Conservation (phyloP, 2,888 invertebrate genomes). For the Mesorhabditis spiculigera region DNA sequence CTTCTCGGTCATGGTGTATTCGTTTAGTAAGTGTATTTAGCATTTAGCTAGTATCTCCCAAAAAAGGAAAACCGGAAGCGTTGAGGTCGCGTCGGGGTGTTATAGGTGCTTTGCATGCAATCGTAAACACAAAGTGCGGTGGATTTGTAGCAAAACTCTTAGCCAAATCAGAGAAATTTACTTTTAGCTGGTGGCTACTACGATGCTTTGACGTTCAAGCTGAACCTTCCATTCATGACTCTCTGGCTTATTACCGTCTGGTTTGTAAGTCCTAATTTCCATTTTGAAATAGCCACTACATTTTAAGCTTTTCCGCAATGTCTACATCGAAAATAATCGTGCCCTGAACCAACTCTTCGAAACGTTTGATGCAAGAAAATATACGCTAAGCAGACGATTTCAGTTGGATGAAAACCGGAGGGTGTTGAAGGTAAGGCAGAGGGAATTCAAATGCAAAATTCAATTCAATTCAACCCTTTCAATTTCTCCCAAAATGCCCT, state of each 20-base stretch:
- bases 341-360: not conserved
- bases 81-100: too few species aligned
- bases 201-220: not conserved
- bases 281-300: too few species aligned
- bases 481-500: too few species aligned
- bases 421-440: not conserved
- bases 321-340: not conserved
- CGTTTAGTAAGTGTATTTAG: not conserved
- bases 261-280: too few species aligned
- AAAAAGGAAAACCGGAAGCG: too few species aligned
- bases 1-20: not conserved
- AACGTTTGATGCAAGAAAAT: not conserved
- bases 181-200: not conserved
- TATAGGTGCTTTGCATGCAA: too few species aligned
- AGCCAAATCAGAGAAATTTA: too few species aligned
- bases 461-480: constrained; percentile 13
- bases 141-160: not conserved
- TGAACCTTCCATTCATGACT: not conserved
- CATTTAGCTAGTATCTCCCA: not conserved
- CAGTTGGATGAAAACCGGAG: not conserved
- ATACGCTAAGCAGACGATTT: not conserved
- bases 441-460: not conserved
- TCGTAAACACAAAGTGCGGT: too few species aligned
- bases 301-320: too few species aligned
- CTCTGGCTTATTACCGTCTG: not conserved